Conservation (phyloP, 2,113 vertebrate species). For the Phodopus roborovskii region DNA sequence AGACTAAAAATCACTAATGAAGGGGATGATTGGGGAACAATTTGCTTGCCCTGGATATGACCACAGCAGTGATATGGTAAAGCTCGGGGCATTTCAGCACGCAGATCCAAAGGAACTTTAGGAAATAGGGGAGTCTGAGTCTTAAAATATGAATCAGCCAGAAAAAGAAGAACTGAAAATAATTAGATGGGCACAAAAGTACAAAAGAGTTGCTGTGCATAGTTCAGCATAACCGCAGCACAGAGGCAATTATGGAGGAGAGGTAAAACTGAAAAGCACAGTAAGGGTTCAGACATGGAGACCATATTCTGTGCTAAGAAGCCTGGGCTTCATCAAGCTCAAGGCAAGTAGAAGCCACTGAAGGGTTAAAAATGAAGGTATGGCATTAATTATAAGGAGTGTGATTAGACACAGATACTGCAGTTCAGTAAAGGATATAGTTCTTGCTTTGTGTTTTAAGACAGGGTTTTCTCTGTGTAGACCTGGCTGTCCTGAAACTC, state of each 20-base stretch:
- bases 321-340: background rate
- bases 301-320: background rate
- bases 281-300: background rate
- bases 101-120: background rate
- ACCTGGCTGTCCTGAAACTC: no score
- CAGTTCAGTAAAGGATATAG: background rate
- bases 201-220: background rate
- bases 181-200: background rate
- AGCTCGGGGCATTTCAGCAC: background rate
- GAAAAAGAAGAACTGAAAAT: background rate
- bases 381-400: background rate
- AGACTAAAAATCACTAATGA: constrained; percentile 25
- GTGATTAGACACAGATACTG: background rate
- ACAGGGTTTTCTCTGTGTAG: no score
- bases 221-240: background rate
- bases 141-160: background rate
- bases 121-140: background rate
- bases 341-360: background rate
- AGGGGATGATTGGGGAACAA: background rate
- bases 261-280: background rate
- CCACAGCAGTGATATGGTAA: background rate
- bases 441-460: no score
- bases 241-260: background rate
- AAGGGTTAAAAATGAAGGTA: background rate
- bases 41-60: background rate